Evolutionary conservation across 2,888 invertebrate genomes (phyloP).

Genomic region (Athetis lepigone): DNA sequence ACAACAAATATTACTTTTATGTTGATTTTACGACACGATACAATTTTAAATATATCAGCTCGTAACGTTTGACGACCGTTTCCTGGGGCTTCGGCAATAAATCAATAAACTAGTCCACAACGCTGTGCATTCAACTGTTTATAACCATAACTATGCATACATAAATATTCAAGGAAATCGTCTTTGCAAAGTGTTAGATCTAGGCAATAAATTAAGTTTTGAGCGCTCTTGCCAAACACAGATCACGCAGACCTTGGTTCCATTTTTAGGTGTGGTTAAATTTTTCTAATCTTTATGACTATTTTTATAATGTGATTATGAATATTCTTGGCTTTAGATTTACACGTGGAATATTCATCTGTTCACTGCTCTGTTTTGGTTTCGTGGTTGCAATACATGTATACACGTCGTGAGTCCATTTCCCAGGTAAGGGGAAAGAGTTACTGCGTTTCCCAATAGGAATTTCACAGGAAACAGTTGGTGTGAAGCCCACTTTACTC

Average conservation of each 20-base stretch:
- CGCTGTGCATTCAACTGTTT: conserved; percentile 56
- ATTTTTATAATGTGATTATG: no score
- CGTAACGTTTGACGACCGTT: conserved; percentile 64
- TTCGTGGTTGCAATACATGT: no score
- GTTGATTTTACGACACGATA: conserved; percentile 68
- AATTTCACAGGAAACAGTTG: no score
- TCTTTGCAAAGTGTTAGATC: conserved; percentile 31
- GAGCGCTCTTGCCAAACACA: neutral
- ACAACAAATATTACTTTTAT: conserved; percentile 67
- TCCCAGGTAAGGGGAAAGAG: no score
- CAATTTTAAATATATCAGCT: conserved; percentile 64
- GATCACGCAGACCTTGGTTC: neutral
- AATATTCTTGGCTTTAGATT: no score
- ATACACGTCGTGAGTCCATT: no score
- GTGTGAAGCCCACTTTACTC: no score
- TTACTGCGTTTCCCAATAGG: no score
- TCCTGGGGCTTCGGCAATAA: conserved; percentile 64
- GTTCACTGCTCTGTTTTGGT: no score
- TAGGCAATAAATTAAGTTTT: conserved; percentile 11
- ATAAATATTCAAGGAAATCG: conserved; percentile 49
- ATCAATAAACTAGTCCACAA: conserved; percentile 65
- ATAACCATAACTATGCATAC: conserved; percentile 45
- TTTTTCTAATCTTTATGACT: neutral
- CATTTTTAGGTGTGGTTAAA: neutral
- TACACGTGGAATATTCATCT: no score